Evolutionary conservation across 2,113 vertebrate genomes (phyloP).

Genomic region (Bettongia penicillata): DNA sequence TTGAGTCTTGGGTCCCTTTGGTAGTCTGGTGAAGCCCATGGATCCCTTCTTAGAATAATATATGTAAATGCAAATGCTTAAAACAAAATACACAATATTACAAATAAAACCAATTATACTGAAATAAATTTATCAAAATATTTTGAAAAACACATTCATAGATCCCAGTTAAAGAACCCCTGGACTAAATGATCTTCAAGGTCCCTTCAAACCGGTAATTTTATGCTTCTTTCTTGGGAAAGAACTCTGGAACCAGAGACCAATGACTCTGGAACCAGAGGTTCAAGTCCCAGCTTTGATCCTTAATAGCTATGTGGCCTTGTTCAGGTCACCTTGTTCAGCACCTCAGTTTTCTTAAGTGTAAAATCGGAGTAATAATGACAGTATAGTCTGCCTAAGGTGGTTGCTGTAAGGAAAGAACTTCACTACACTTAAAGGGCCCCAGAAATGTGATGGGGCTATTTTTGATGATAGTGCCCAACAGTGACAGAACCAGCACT

Average conservation of each 20-base stretch:
- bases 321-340: not conserved
- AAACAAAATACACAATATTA: not conserved
- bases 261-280: not conserved
- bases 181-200: not conserved
- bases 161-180: not conserved
- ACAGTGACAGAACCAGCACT: not conserved
- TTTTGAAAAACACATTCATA: not conserved
- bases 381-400: not conserved
- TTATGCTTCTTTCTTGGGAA: not conserved
- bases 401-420: not conserved
- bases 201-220: not conserved
- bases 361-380: not conserved
- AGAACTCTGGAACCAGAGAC: not conserved
- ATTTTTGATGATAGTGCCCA: not conserved
- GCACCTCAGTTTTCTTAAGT: not conserved
- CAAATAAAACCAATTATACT: not conserved
- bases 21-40: not conserved
- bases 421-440: not conserved
- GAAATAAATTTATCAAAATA: not conserved
- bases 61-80: not conserved
- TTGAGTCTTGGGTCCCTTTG: not conserved
- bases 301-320: not conserved
- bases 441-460: not conserved
- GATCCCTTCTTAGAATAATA: not conserved
- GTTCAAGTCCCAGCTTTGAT: not conserved